Base-by-base conservation (phyloP, 1,140 invertebrate species). In the Elymnias hypermnestra region DNA sequence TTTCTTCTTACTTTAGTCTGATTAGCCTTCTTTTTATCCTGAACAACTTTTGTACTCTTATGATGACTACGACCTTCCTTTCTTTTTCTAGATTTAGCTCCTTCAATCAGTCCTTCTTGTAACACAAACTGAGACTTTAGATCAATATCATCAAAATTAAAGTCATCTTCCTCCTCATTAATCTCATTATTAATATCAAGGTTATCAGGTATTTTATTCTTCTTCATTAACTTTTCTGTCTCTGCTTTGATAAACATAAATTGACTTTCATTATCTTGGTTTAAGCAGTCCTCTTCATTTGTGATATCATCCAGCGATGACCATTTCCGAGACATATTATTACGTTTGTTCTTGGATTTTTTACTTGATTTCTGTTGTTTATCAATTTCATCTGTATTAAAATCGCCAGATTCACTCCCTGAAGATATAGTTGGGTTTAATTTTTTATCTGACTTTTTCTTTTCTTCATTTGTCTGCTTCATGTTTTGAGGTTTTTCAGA, bases 231-330 rank as follows among this genome's bases (percentile, higher is more conserved):
- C 36, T 84, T 85, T 17, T 82, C 77, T 29, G 36, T 18, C 7
- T 72, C 70, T 22, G 69, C 74, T 43, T 83, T 72, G 38, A 86
- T 83, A 28, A 87, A 85, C 0, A 84, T 55, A 71, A 86, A 87
- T 50, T 72, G 83, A 50, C 75, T 86, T 29, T 78, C 72, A 61
- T 57, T 77, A 31, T 64, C 52, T 50, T 74, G 70, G 28, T 62
- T 72, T 41, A 64, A 72, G n/a, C n/a, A n/a, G 37, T 47, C 72
- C 7, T 82, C 77, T 55, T 86, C 79, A 45, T 88, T 88, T 7
- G 82, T 74, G 6, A 89, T 83, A 49, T 90, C 87, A 62, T 90
- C 88, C 6, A 89, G 58, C 3, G 88, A 89, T 28, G 87, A 87
- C 88, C 88, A 89, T 62, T 87, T 89, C 14, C 87, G 72, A 31